A percentile compares a stretch with the other conserved stretches of the same genome.
These are phyloP conservation scores for Nudaria mundana DNA, from an alignment of 2,888 invertebrate genomes.

Conservation along the genomic window DNA sequence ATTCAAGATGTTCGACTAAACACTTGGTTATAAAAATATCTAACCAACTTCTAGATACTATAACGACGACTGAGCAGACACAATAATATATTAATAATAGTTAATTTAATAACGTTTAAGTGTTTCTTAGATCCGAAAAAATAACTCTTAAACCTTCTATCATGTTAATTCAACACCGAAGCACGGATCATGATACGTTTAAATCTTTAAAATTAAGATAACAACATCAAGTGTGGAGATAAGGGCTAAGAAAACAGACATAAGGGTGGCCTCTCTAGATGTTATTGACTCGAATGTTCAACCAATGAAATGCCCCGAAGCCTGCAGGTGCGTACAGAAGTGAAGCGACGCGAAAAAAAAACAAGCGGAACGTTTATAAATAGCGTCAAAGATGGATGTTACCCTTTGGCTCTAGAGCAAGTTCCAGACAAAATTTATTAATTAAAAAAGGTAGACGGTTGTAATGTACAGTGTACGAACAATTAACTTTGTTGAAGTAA, in stretches of 20 bases:
- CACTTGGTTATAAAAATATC: no score
- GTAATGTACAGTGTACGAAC: no score
- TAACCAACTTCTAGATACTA: no score
- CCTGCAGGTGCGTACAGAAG: slow-evolving; percentile 65
- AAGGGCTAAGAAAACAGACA: slow-evolving; percentile 56
- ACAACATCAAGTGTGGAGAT: slow-evolving; percentile 37
- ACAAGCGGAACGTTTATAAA: slow-evolving; percentile 66
- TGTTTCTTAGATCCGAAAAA: no score
- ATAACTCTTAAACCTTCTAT: no score
- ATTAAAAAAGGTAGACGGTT: slow-evolving; percentile 17
- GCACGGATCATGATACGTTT: neutral
- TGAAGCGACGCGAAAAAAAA: slow-evolving; percentile 38
- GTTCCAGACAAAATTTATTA: slow-evolving; percentile 36
- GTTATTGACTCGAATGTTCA: slow-evolving; percentile 66
- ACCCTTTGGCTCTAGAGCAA: slow-evolving; percentile 54
- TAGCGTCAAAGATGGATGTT: slow-evolving; percentile 67
- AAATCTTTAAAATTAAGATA: slow-evolving; percentile 5
- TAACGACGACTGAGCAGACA: no score
- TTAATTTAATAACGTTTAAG: no score
- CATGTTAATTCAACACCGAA: no score
- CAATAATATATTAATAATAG: no score
- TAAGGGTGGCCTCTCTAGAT: slow-evolving; percentile 64
- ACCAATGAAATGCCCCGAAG: slow-evolving; percentile 57
- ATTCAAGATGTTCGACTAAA: no score
- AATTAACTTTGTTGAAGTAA: no score